Conservation (phyloP, 2,797 vertebrate genomes). For the Centropyge bicolor region DNA sequence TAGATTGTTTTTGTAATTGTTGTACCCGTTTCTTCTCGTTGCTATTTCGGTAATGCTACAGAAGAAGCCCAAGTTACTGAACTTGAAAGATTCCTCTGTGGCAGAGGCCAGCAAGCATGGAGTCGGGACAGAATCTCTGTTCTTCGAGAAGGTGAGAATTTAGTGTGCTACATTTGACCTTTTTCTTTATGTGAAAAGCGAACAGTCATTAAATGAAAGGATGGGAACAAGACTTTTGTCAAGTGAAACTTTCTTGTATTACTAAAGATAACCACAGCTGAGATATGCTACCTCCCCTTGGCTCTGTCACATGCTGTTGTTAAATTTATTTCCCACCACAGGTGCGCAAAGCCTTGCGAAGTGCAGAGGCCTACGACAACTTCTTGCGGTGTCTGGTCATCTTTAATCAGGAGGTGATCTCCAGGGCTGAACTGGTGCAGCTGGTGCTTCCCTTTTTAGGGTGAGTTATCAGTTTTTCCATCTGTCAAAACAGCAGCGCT, state of each 20-base stretch:
- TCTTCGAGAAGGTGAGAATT: slow-evolving; percentile 95
- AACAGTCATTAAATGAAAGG: background rate
- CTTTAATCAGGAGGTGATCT: slow-evolving; percentile 99
- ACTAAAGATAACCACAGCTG: background rate
- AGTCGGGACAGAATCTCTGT: slow-evolving; percentile 95
- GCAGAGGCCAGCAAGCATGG: slow-evolving; percentile 95
- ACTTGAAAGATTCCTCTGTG: slow-evolving; percentile 90
- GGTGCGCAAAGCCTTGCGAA: slow-evolving; percentile 97
- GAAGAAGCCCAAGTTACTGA: slow-evolving; percentile 97
- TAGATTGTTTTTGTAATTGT: slow-evolving; percentile 14
- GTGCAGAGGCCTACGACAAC: slow-evolving; percentile 96
- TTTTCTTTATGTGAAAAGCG: background rate
- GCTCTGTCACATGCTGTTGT: background rate
- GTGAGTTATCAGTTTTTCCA: slow-evolving; percentile 79
- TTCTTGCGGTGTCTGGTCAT: slow-evolving; percentile 97
- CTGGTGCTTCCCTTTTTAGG: slow-evolving; percentile 96
- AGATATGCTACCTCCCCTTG: background rate
- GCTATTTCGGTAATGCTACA: slow-evolving; percentile 70
- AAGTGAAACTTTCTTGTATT: background rate
- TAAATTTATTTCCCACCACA: slow-evolving; percentile 54
- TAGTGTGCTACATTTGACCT: background rate
- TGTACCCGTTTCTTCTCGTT: background rate
- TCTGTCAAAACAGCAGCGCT: background rate
- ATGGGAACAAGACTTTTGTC: background rate
- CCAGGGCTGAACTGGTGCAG: slow-evolving; percentile 95